Evolutionary conservation across 2,797 vertebrate species (phyloP), one percentile per base, ranked within the genome.

Genomic region (Harpagifer antarcticus): DNA sequence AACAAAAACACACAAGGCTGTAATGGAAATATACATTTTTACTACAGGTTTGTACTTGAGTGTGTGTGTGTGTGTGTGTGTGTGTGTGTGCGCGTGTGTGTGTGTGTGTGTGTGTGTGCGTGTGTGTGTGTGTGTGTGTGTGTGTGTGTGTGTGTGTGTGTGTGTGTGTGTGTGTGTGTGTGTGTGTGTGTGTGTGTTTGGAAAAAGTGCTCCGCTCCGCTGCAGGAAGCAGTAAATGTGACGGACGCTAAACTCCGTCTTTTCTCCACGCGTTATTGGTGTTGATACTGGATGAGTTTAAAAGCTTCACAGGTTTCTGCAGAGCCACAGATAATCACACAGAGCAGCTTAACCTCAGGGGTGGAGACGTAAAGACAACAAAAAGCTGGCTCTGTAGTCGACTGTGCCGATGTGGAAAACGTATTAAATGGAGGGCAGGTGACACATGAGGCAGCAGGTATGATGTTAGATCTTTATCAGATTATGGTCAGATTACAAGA

Each of bases 1-100:
- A 9, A 37, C 43, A 9, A 23, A 48, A 19, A 42, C 65, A 75
- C 50, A 70, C 27, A 2, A 6, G 59, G 49, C 53, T 50, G 73
- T 80, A 58, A 76, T 88, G 86, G 78, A 90, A 92, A 84, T 76
- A 37, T 48, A 72, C 33, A 40, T 48, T 85, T 88, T 72, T 67
- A 74, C 72, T 85, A 48, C 44, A 56, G 12, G 69, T 78, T 66
- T 16, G 56, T 50, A 37, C 64, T 74, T 7, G 44, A 11, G 12
- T 17, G 44, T 58, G 54, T 45, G 57, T 48, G 48, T n/a, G n/a
- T n/a, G n/a, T n/a, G n/a, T n/a, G n/a, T n/a, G n/a, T n/a, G 12
- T 17, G 44, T 58, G 54, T 45, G 57, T 48, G 48, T n/a, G n/a
- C n/a, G n/a, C n/a, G n/a, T n/a, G 12, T 17, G 44, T 58, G 54